Evolutionary conservation across 2,113 vertebrate genomes (phyloP), one percentile per base, ranked within the genome.

Genomic region (Morone saxatilis): DNA sequence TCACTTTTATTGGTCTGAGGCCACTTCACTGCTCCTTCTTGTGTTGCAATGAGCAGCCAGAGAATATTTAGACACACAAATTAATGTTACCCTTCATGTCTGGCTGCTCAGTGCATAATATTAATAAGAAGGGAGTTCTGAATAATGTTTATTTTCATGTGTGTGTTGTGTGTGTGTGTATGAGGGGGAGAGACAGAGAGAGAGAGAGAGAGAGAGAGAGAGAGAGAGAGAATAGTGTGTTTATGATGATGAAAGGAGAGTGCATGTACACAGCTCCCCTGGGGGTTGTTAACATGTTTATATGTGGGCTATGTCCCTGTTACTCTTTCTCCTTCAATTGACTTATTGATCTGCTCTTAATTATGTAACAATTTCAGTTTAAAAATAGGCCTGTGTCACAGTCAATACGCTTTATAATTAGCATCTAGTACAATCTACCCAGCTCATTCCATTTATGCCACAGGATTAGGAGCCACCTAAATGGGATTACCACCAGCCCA

Each of bases 321-420:
- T 86, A 61, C 53, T 56, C 53, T 78, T 80, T 92, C 81, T 91
- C 83, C 85, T 92, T 89, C 84, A 85, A 81, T 90, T 75, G 74
- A 92, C 77, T 86, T 85, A 94, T 93, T 45, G 87, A 92, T 89
- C 87, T n/a, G 1, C 76, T 91, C 83, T 90, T 94, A 88, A 94
- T 92, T 87, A 94, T 88, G 82, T 91, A 91, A 93, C 84, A 87
- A 86, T 91, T 91, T 86, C 51, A 53, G 71, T 85, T 78, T 88
- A 86, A 88, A 91, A 90, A 92, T 85, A 92, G 84, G 41, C 80
- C 41, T 20, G 71, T 1, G 13, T 20, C 43, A 2, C 63, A 54
- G 88, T 78, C 79, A 36, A 73, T 91, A 31, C 3, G 13, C 50
- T 86, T 62, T 41, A 20, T 78, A 68, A 83, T 82, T 84, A 89